Evolutionary conservation across 2,888 invertebrate species (phyloP).

Genomic region (Xestia c-nigrum): DNA sequence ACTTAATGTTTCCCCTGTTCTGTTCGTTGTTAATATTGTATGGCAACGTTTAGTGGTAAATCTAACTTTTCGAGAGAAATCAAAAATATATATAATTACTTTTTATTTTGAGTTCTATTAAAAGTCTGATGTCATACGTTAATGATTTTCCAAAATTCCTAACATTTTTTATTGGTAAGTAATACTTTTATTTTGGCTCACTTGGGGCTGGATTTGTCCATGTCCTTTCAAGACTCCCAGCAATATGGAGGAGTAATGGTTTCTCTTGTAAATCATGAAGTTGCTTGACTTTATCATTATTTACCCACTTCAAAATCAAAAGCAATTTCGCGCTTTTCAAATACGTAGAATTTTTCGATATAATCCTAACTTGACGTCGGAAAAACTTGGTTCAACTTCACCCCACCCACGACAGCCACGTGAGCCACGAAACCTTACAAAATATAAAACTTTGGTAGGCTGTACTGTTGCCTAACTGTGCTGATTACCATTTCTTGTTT

Average conservation of each 20-base stretch:
- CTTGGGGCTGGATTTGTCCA: too few relatives aligned
- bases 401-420: neutral
- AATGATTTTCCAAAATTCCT: too few relatives aligned
- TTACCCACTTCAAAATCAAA: neutral
- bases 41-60: too few relatives aligned
- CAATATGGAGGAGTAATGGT: neutral
- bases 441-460: neutral
- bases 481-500: neutral
- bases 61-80: too few relatives aligned
- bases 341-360: neutral
- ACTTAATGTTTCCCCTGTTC: too few relatives aligned
- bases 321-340: neutral
- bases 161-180: too few relatives aligned
- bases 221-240: neutral
- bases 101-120: too few relatives aligned
- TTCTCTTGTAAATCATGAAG: neutral
- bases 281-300: constrained; percentile 8
- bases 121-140: too few relatives aligned
- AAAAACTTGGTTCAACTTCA: neutral
- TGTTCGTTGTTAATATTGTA: too few relatives aligned
- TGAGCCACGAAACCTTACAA: neutral
- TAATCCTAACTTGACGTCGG: too few relatives aligned
- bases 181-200: too few relatives aligned
- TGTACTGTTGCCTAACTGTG: neutral
- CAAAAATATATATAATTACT: too few relatives aligned